Evolutionary conservation across 2,888 invertebrate genomes (phyloP).

Genomic region (Morpho deidamia): DNA sequence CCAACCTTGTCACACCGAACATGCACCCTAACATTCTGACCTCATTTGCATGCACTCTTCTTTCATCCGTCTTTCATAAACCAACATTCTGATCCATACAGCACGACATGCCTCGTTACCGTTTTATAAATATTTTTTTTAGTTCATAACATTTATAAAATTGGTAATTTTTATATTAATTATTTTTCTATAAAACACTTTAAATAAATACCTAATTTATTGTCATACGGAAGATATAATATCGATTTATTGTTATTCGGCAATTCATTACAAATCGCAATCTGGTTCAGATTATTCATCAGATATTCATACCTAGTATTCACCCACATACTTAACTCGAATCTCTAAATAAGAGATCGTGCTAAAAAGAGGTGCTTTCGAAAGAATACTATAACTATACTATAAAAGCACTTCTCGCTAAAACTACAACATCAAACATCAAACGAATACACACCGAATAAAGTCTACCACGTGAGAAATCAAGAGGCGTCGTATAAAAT

Average conservation of each 20-base stretch:
- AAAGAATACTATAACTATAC: slow-evolving; percentile 39
- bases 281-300: too few relatives aligned
- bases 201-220: background rate
- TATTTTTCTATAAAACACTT: background rate
- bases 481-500: slow-evolving; percentile 42
- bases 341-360: background rate
- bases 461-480: slow-evolving; percentile 28
- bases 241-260: background rate
- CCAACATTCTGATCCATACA: too few relatives aligned
- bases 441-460: slow-evolving; percentile 52
- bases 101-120: too few relatives aligned
- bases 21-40: too few relatives aligned
- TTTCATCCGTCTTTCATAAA: too few relatives aligned
- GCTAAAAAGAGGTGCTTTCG: slow-evolving; percentile 27
- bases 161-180: background rate
- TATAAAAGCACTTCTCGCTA: slow-evolving; percentile 73
- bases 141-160: background rate
- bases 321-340: too few relatives aligned
- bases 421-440: slow-evolving; percentile 70
- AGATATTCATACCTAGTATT: too few relatives aligned
- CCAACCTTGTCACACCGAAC: too few relatives aligned
- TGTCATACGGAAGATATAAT: background rate
- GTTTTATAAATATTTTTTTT: too few relatives aligned
- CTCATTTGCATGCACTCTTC: too few relatives aligned
- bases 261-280: too few relatives aligned